Evolutionary conservation across 2,888 invertebrate genomes (phyloP), one percentile per base, ranked within the genome.

Genomic region (Unio pictorum): DNA sequence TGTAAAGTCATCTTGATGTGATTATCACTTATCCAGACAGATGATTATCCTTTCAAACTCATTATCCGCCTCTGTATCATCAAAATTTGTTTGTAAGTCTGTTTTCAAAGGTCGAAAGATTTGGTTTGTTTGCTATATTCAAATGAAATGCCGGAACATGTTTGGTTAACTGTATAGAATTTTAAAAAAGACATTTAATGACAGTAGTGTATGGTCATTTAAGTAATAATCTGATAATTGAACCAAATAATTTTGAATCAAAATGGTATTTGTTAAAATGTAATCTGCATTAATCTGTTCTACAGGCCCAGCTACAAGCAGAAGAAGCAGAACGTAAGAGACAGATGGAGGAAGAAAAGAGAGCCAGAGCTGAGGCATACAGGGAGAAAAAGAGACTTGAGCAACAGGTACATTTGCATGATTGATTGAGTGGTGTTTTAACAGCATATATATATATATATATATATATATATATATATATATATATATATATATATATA

Each of bases 301-400:
- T 75, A 60, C 62, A 88, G 84, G 80, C 75, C 23, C 71, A 78
- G 66, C 71, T 88, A 20, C 78, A 82, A 68, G 83, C 76, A 28
- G 84, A 85, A 61, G 87, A 85, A 61, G 87, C 85, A 65, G 84
- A 85, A 66, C 75, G 77, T 55, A 74, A 74, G 66, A 72, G 70
- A 69, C 76, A 83, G 63, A 80, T 83, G n/a, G 86, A 83, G 68
- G 85, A 85, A 69, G 86, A 87, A 69, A 88, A 86, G 71, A 81
- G 72, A 72, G 73, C 72, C 1, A 76, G 74, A 67, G 67, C 78
- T 8, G 82, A 82, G 60, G 82, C 81, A 7, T 81, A 79, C 70
- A 81, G 82, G 65, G 87, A 88, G 71, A 87, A 85, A 74, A 89
- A 87, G 74, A 69, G 83, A 67, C 73, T 84, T n/a, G 89, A 89